These are phyloP conservation scores for Brevimyrus niger DNA, from an alignment of 2,113 vertebrate genomes.

Conservation along the genomic window DNA sequence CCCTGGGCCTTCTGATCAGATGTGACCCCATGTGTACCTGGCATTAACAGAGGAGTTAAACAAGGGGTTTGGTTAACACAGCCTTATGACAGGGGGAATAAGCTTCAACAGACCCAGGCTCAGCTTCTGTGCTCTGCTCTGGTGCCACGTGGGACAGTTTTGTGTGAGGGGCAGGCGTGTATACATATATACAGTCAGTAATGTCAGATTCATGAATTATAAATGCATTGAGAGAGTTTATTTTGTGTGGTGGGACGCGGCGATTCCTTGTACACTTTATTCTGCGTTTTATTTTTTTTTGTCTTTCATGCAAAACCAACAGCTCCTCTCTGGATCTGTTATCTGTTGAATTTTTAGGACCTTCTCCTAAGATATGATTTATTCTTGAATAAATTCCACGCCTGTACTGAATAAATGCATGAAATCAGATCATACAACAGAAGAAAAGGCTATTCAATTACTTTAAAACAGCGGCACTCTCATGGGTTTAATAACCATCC, in stretches of 20 bases:
- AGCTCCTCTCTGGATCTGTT: constrained; percentile 31
- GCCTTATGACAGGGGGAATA: background rate
- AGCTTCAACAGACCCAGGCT: constrained; percentile 29
- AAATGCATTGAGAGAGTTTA: constrained; percentile 30
- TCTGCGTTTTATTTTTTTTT: constrained; percentile 34
- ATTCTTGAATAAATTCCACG: constrained; percentile 37
- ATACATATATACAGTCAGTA: constrained; percentile 45
- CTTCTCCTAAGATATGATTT: constrained; percentile 33
- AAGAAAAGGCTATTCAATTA: constrained; percentile 41
- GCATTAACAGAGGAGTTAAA: constrained; percentile 61
- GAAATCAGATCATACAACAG: constrained; percentile 35
- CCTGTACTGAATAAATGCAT: constrained; percentile 47
- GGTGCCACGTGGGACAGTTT: constrained; percentile 52
- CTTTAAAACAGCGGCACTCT: constrained; percentile 31
- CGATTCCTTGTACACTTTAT: constrained; percentile 28
- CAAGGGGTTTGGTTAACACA: constrained; percentile 49
- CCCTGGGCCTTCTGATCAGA: constrained; percentile 67
- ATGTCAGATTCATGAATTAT: constrained; percentile 46
- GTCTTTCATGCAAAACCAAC: constrained; percentile 32
- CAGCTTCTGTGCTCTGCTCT: constrained; percentile 61
- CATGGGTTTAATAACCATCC: constrained; percentile 39
- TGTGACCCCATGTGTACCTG: constrained; percentile 67
- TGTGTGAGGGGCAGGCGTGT: constrained; percentile 43
- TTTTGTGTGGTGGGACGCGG: constrained; percentile 26
- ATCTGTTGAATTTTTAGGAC: constrained; percentile 38